Conservation (phyloP, 2,888 invertebrate species). For the Cryptus viduatorius region DNA sequence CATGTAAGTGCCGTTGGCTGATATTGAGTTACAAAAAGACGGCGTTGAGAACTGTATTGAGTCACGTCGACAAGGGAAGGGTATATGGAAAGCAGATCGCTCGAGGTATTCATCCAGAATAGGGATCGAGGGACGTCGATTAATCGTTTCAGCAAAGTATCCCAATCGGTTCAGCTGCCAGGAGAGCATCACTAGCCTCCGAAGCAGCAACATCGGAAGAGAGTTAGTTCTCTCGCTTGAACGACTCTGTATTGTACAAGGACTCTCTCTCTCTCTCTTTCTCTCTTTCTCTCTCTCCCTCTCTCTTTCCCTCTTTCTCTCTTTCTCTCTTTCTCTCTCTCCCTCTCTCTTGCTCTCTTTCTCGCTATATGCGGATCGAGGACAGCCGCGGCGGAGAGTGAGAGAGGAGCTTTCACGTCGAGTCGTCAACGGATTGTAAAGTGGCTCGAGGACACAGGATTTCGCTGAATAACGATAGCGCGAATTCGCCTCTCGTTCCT, state of each 20-base stretch:
- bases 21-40: background rate
- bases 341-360: no score
- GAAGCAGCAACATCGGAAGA: slow-evolving; percentile 33
- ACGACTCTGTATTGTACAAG: slow-evolving; percentile 21
- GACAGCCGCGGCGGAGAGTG: slow-evolving; percentile 2
- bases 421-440: slow-evolving; percentile 64
- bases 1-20: background rate
- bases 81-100: background rate
- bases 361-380: background rate
- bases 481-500: slow-evolving; percentile 68
- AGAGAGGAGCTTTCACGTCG: slow-evolving; percentile 50
- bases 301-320: slow-evolving; percentile 17
- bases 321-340: no score
- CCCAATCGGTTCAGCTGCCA: slow-evolving; percentile 43
- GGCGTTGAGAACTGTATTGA: background rate
- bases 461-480: slow-evolving; percentile 76
- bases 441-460: slow-evolving; percentile 66
- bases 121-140: slow-evolving; percentile 37
- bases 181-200: slow-evolving; percentile 38
- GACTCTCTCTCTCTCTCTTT: slow-evolving; percentile 18
- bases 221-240: slow-evolving; percentile 18
- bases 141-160: slow-evolving; percentile 45
- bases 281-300: slow-evolving; percentile 15
- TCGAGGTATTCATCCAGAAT: slow-evolving; percentile 37
- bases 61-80: background rate